phyloP scores from a whole-genome alignment of 1,140 invertebrate species.

The Drosophila yakuba region DNA sequence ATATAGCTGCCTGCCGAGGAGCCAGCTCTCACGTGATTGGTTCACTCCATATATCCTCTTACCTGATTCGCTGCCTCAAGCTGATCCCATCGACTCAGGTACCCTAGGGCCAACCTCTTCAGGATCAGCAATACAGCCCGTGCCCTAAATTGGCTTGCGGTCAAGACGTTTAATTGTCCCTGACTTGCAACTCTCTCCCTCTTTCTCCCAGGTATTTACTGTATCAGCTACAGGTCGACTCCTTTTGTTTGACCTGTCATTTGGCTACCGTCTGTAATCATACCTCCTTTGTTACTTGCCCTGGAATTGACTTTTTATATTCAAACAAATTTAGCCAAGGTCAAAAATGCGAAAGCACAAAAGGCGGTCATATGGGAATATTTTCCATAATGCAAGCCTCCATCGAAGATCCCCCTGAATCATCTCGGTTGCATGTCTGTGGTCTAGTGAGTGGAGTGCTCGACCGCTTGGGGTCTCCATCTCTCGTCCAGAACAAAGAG shows the following conservation, averaged over 20 bases:
- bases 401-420: conserved; percentile 9
- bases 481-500: conserved; percentile 24
- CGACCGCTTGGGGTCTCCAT: background rate
- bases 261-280: conserved; percentile 48
- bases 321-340: conserved; percentile 72
- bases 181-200: conserved; percentile 2
- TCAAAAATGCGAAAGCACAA: conserved; percentile 51
- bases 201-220: conserved; percentile 9
- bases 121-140: conserved; percentile 22
- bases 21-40: conserved; percentile 49
- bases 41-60: conserved; percentile 23
- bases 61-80: conserved; percentile 63
- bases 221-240: conserved; percentile 11
- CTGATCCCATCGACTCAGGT: conserved; percentile 22
- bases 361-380: conserved; percentile 27
- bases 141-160: conserved; percentile 83
- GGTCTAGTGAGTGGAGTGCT: conserved; percentile 56
- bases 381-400: conserved; percentile 15
- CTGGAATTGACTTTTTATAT: conserved; percentile 49
- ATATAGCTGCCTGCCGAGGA: conserved; percentile 45
- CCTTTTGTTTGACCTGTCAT: conserved; percentile 60
- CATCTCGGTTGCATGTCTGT: conserved; percentile 65
- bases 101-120: conserved; percentile 12
- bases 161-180: conserved; percentile 82
- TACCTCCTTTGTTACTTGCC: conserved; percentile 34